Percentiles rank a stretch among this genome's conserved stretches.
These are phyloP conservation scores for Drosophila insularis DNA, from an alignment of 1,140 invertebrate genomes.

Conservation along the genomic window DNA sequence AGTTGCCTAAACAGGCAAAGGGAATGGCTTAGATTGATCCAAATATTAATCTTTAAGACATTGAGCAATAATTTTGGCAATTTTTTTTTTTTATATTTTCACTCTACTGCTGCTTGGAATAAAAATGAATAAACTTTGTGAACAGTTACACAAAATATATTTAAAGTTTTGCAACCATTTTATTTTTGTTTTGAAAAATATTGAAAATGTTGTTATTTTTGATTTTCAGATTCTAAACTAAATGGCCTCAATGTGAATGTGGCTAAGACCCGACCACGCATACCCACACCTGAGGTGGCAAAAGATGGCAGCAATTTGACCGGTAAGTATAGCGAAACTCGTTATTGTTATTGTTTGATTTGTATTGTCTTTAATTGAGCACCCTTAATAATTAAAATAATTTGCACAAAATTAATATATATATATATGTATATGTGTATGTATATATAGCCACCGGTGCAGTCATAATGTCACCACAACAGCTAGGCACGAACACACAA, in stretches of 20 bases:
- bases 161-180: too few species aligned
- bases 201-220: not conserved
- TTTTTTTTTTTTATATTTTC: too few species aligned
- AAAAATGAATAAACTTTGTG: too few species aligned
- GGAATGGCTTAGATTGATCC: too few species aligned
- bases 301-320: slow-evolving; percentile 86
- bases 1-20: too few species aligned
- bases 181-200: not conserved
- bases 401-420: slow-evolving; percentile 24
- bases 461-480: slow-evolving; percentile 82
- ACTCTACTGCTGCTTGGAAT: too few species aligned
- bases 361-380: not conserved
- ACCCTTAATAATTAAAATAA: slow-evolving; percentile 24
- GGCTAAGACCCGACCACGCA: slow-evolving; percentile 89
- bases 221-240: slow-evolving; percentile 66
- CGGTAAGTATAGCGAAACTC: slow-evolving; percentile 57
- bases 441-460: slow-evolving; percentile 51
- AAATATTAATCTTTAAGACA: too few species aligned
- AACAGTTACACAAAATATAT: too few species aligned
- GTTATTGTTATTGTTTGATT: not conserved
- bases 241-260: slow-evolving; percentile 87
- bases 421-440: slow-evolving; percentile 17
- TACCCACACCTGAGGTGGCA: slow-evolving; percentile 92
- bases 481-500: slow-evolving; percentile 72
- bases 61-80: too few species aligned